Percentiles rank a stretch among this genome's conserved stretches.
These are phyloP conservation scores for Indri indri DNA, from an alignment of 2,113 vertebrate genomes.

Conservation along the genomic window DNA sequence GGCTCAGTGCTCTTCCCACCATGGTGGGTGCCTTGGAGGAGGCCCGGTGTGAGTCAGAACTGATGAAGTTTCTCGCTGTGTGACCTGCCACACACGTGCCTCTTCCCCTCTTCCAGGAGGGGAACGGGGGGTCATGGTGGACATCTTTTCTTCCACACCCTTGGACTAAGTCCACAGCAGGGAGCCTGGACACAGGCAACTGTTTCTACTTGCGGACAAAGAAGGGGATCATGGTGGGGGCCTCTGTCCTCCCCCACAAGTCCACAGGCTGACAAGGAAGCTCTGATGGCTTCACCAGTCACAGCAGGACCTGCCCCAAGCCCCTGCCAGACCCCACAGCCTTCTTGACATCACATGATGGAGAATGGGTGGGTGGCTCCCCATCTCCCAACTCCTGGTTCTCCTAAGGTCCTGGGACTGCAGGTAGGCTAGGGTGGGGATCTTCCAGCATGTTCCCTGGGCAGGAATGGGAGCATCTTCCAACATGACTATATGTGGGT, in stretches of 20 bases:
- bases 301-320: background rate
- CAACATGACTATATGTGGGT: too few relatives aligned
- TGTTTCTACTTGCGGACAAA: background rate
- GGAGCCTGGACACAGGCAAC: background rate
- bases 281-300: background rate
- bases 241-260: background rate
- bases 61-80: accelerated
- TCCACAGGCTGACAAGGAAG: background rate
- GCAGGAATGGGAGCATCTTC: background rate
- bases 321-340: background rate
- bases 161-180: background rate
- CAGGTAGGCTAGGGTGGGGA: background rate
- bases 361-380: background rate
- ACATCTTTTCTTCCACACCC: background rate
- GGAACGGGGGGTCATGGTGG: background rate
- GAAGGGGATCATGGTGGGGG: background rate
- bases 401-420: background rate
- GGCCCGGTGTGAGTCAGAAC: background rate
- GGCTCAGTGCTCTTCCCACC: background rate
- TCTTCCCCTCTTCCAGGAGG: background rate
- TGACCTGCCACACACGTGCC: accelerated
- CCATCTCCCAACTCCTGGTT: background rate
- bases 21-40: background rate
- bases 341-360: too few relatives aligned
- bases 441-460: background rate